Evolutionary conservation across 2,888 invertebrate genomes (phyloP), one percentile per base, ranked within the genome.

Genomic region (Caenorhabditis sp.): DNA sequence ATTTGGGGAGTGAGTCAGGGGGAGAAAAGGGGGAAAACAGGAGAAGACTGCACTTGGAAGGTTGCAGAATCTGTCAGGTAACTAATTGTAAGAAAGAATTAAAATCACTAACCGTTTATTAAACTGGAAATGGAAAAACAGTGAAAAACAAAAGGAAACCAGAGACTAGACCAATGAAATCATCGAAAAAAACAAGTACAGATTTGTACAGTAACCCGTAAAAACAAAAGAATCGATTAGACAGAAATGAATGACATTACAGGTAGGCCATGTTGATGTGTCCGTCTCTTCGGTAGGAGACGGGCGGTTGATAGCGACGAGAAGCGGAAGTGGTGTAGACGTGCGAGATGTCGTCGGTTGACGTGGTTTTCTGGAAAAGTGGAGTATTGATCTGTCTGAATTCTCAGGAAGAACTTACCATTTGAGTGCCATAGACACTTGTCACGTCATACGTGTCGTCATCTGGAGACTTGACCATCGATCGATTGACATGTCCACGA

Each of bases 201-300:
- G 13, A 40, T 3, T n/a, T 15, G 24, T 40, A 28, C 37, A 60
- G 53, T 18, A 61, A 61, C 60, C 61, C 51, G 40, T 32, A 8
- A 20, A 20, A 32, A 22, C 2, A 24, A 28, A 20, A 56, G 56
- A 55, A 50, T 60, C 28, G n/a, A 35, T 15, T 37, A 24, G 20
- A 56, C 22, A 50, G 22, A 50, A 11, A 18, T 2, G 13, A 40
- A 13, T 13, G 22, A 35, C 20, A 70, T 72, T 61, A 79, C 40
- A 79, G 68, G 55, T 79, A 79, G 18, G 79, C 79, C 79, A 79
- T 79, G 67, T 71, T 79, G 26, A 79, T 79, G 26, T 79, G 71
- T 0, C 79, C 79, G 26, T 70, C 69, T 20, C 64, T 61, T 26
- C 56, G 68, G 24, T 68, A 35, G 1, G 47, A 6, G 9, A 55